These are phyloP conservation scores for Podarcis raffonei DNA, from an alignment of 2,113 vertebrate genomes.

Conservation along the genomic window DNA sequence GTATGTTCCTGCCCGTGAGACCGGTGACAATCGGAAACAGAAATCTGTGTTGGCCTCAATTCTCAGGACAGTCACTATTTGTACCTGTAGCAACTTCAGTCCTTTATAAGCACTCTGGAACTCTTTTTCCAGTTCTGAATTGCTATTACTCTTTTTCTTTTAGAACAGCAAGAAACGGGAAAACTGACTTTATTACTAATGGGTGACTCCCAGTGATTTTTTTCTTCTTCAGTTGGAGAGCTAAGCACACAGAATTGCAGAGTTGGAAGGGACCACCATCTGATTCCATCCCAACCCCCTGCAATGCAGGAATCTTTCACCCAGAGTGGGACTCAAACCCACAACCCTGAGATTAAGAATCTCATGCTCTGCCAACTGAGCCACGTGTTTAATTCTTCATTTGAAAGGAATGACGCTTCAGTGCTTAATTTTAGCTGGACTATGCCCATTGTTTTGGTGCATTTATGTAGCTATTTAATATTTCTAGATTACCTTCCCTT, in stretches of 20 bases:
- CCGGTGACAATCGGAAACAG: background rate
- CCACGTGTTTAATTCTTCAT: background rate
- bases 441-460: background rate
- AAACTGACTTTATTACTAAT: background rate
- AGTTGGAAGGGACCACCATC: too few species aligned
- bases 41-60: background rate
- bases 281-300: too few species aligned
- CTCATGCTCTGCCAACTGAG: background rate
- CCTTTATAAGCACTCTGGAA: background rate
- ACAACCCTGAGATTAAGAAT: too few species aligned
- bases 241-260: background rate
- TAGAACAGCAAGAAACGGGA: too few species aligned
- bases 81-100: background rate
- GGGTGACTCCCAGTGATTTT: background rate
- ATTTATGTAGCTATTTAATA: background rate
- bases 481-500: background rate
- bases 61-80: background rate
- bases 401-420: background rate
- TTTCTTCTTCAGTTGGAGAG: background rate
- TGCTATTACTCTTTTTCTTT: background rate
- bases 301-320: too few species aligned
- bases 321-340: too few species aligned
- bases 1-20: conserved; percentile 15
- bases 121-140: background rate
- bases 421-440: background rate